Evolutionary conservation across 1,140 invertebrate species (phyloP).

Genomic region (Drosophila miranda): DNA sequence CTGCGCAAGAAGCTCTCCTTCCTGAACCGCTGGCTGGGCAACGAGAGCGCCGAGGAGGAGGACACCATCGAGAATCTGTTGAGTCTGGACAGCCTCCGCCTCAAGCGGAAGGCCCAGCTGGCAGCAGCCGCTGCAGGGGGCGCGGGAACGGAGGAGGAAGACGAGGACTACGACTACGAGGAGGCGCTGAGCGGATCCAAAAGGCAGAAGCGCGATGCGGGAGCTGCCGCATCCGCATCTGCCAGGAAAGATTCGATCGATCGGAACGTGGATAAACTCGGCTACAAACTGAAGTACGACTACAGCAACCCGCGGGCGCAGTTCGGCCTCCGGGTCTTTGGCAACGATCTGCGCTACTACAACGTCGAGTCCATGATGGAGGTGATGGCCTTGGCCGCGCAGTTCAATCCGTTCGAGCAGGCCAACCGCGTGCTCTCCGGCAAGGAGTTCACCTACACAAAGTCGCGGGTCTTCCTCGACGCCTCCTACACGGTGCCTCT

Average conservation of each 20-base stretch:
- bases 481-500: conserved; percentile 92
- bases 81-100: conserved; percentile 61
- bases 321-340: conserved; percentile 87
- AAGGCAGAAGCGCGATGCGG: conserved; percentile 35
- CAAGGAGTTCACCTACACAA: conserved; percentile 90
- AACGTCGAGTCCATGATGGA: conserved; percentile 87
- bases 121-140: background rate
- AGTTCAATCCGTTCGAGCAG: conserved; percentile 87
- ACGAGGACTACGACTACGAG: conserved; percentile 59
- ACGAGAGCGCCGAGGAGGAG: conserved; percentile 63
- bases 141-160: conserved; percentile 18
- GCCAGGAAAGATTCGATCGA: conserved; percentile 57
- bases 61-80: conserved; percentile 73
- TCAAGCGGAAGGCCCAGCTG: conserved; percentile 52
- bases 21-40: conserved; percentile 71
- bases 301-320: conserved; percentile 84
- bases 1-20: conserved; percentile 85
- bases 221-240: background rate
- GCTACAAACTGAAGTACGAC: conserved; percentile 82
- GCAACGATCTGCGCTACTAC: conserved; percentile 89
- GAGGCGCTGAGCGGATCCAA: conserved; percentile 7
- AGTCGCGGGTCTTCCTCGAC: conserved; percentile 92
- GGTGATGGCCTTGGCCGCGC: conserved; percentile 85
- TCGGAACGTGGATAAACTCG: conserved; percentile 62
- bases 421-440: conserved; percentile 89